Conservation (phyloP, 2,797 vertebrate species). For the Esox masquinongy region DNA sequence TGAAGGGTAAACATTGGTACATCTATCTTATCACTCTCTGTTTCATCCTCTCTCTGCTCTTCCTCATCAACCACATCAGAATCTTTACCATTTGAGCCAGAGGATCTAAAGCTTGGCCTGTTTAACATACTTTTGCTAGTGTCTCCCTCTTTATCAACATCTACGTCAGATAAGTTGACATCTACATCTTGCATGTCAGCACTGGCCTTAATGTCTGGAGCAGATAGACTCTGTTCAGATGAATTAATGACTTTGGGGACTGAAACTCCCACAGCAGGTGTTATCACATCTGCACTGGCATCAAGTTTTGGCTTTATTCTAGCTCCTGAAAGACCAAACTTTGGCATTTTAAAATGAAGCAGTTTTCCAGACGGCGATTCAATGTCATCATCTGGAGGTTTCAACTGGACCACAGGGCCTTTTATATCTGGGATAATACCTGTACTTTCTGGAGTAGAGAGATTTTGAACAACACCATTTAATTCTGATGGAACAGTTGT, state of each 20-base stretch:
- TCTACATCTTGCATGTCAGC: slow-evolving; percentile 25
- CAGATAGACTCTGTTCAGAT: neutral
- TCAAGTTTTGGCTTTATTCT: slow-evolving; percentile 42
- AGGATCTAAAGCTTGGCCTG: slow-evolving; percentile 50
- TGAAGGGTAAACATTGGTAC: slow-evolving; percentile 72
- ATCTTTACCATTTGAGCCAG: slow-evolving; percentile 29
- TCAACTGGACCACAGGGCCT: slow-evolving; percentile 43
- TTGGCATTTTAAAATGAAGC: slow-evolving; percentile 58
- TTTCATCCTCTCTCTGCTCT: slow-evolving; percentile 35
- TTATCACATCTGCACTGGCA: slow-evolving; percentile 22
- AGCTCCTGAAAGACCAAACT: slow-evolving; percentile 38
- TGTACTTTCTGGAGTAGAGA: slow-evolving; percentile 42
- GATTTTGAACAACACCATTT: slow-evolving; percentile 31
- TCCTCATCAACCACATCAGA: slow-evolving; percentile 27
- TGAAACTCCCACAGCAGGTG: slow-evolving; percentile 28
- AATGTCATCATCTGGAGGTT: slow-evolving; percentile 48
- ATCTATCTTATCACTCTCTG: slow-evolving; percentile 36
- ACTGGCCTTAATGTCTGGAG: slow-evolving; percentile 32
- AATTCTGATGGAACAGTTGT: slow-evolving; percentile 43
- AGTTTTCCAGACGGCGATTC: slow-evolving; percentile 55
- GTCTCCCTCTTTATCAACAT: slow-evolving; percentile 29
- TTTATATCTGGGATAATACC: slow-evolving; percentile 30
- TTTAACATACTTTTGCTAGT: slow-evolving; percentile 55
- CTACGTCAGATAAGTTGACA: slow-evolving; percentile 22
- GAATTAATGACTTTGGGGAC: slow-evolving; percentile 23